Base-by-base conservation (phyloP, 2,888 invertebrate species). In the Heliconius ethilla region DNA sequence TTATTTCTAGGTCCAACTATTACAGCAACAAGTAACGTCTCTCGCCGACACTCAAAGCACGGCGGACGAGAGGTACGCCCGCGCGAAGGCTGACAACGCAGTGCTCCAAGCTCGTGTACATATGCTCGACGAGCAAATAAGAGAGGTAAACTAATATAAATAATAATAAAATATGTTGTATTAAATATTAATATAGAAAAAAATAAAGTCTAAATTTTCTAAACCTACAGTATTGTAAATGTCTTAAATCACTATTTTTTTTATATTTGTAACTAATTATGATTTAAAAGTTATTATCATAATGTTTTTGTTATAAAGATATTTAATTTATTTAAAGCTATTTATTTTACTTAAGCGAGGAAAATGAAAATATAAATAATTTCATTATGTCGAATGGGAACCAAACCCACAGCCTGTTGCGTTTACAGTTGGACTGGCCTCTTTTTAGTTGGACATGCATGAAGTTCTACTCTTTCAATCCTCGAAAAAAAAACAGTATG, bases 71-170 rank as follows among this genome's bases (percentile, higher is more conserved):
- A 95, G 98, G 83, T 98, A 98, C 90, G 96, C 97, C 77, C 95
- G 98, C 86, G 97, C 97, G 78, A 99, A 98, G 92, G 97, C 98
- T 78, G 98, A 99, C 92, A 98, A 98, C 95, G 98, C 98, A 3
- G 97, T 97, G 78, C 95, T 99, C 65, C 98, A 98, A 88, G 97
- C 98, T 63, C 96, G 98, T 84, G 97, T 98, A 83, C 97, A 98
- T 87, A 98, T 98, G 96, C 96, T 99, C 82, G 99, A 99, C 89
- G 99, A 99, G 89, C 97, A 97, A 89, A 94, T 97, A 70, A 95
- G 98, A 86, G 98, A 98, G 89, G 92, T 92, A 76, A 63, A 45
- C 22, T 40, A 15, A 15, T 11, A 63, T 15, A 7, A 2, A 27
- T 6, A 7, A 27, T 27, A 63, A 25, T 5, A 18, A 63, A 25